A percentile compares a stretch with the other conserved stretches of the same genome.
Evolutionary conservation across 2,888 invertebrate species (phyloP).

Genomic region (Cylindroiulus punctatus): DNA sequence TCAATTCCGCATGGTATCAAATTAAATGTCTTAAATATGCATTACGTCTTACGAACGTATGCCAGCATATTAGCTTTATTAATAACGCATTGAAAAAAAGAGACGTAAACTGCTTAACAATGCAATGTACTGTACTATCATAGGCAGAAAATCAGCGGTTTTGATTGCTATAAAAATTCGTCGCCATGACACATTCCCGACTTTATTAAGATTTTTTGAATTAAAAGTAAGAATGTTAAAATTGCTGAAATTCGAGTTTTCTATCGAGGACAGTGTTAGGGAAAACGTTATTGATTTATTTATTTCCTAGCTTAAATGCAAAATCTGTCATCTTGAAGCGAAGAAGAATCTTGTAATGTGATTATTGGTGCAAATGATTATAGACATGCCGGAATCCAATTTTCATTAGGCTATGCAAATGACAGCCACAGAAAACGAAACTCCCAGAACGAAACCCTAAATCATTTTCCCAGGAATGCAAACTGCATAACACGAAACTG

Average conservation of each 20-base stretch:
- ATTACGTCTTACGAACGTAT: no score
- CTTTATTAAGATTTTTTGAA: neutral
- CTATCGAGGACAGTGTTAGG: neutral
- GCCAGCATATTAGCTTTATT: no score
- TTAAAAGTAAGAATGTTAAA: neutral
- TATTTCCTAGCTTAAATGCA: neutral
- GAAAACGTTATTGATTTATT: neutral
- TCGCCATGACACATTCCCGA: neutral
- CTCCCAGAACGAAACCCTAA: conserved; percentile 37
- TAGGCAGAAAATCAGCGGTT: neutral
- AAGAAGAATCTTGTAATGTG: neutral
- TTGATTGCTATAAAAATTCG: neutral
- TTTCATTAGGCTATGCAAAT: neutral
- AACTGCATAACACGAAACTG: conserved; percentile 15
- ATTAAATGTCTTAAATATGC: no score
- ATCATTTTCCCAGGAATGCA: neutral
- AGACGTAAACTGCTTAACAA: no score
- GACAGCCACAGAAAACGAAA: conserved; percentile 4
- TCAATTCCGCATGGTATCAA: no score
- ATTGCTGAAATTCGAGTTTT: neutral
- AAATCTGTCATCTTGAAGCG: neutral
- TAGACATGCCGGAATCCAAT: neutral
- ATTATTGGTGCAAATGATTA: neutral
- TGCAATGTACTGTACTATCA: no score
- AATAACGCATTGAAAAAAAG: no score